Conservation (phyloP, 2,797 vertebrate genomes). For the Enteromius argenteus region DNA sequence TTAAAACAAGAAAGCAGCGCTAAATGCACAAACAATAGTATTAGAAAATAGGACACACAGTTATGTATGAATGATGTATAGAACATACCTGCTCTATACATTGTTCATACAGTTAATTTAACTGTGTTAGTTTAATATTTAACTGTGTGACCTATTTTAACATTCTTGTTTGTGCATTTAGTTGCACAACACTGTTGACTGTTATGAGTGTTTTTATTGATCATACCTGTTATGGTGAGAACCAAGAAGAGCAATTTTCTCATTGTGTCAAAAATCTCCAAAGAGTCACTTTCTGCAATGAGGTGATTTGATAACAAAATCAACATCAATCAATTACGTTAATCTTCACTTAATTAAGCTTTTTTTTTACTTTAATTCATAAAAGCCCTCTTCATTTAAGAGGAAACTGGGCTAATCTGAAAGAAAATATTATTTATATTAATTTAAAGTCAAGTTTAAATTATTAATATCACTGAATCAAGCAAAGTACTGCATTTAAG, state of each 20-base stretch:
- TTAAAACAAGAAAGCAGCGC: background rate
- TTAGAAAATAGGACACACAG: too few species aligned
- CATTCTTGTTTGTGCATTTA: background rate
- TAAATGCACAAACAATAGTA: too few species aligned
- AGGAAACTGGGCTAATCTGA: background rate
- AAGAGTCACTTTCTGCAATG: background rate
- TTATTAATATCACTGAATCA: background rate
- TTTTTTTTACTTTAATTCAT: background rate
- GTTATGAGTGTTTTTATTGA: background rate
- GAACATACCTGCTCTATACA: too few species aligned
- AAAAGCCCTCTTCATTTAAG: background rate
- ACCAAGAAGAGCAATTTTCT: slow-evolving; percentile 60
- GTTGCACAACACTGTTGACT: background rate
- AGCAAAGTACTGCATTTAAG: background rate
- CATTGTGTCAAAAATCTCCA: slow-evolving; percentile 37
- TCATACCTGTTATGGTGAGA: slow-evolving; percentile 68
- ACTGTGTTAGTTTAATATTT: background rate
- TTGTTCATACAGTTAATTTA: too few species aligned
- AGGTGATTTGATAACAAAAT: background rate
- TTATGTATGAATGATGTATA: too few species aligned
- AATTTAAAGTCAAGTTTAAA: background rate
- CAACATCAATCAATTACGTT: background rate
- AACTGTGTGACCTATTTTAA: background rate
- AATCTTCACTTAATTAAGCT: background rate
- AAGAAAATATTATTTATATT: background rate